Conservation (phyloP, 1,140 invertebrate species). For the Agrilus planipennis region DNA sequence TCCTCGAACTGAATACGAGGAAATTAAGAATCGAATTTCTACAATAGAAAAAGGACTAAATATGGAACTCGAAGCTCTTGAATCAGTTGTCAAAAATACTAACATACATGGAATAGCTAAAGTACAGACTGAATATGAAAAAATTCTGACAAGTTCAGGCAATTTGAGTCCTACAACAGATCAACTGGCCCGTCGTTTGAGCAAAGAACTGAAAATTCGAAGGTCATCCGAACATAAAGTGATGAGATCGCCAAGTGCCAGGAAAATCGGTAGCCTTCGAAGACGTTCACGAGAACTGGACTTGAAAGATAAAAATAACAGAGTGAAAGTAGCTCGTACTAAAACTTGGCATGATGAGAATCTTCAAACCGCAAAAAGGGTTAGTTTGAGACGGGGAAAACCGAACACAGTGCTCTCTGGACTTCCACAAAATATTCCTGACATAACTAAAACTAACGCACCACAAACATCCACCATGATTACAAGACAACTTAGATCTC, state of each 20-base stretch:
- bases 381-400: slow-evolving; percentile 22
- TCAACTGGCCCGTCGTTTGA: slow-evolving; percentile 53
- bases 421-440: neutral
- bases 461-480: neutral
- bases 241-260: slow-evolving; percentile 64
- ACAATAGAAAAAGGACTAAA: slow-evolving; percentile 57
- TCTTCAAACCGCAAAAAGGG: slow-evolving; percentile 1
- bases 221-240: slow-evolving; percentile 53
- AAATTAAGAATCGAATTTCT: slow-evolving; percentile 57
- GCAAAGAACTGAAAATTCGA: slow-evolving; percentile 60
- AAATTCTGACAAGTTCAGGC: slow-evolving; percentile 54
- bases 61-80: slow-evolving; percentile 44
- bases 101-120: slow-evolving; percentile 29
- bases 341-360: slow-evolving; percentile 25
- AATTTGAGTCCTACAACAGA: slow-evolving; percentile 49
- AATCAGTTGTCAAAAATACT: slow-evolving; percentile 13
- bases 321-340: slow-evolving; percentile 22
- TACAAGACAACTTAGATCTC: too few species aligned
- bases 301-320: slow-evolving; percentile 16
- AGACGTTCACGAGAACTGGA: slow-evolving; percentile 48
- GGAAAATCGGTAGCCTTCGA: slow-evolving; percentile 63
- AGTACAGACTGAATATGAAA: slow-evolving; percentile 58
- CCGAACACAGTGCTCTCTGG: slow-evolving; percentile 6
- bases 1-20: slow-evolving; percentile 60
- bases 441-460: neutral